Evolutionary conservation across 2,113 vertebrate species (phyloP).

Genomic region (Oceanites oceanicus): DNA sequence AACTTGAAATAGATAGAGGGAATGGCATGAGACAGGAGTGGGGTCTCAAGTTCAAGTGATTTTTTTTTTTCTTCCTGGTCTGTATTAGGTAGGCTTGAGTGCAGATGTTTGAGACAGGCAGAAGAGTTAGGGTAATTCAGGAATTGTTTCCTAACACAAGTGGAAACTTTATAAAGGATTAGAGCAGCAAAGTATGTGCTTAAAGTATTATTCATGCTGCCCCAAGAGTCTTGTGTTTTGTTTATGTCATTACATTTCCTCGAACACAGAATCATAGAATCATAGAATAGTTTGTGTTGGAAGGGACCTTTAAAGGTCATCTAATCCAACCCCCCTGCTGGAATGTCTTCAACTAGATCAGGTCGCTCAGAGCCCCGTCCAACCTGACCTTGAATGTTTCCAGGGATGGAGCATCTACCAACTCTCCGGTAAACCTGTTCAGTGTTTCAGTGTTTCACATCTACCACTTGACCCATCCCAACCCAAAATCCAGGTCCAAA

Average conservation of each 20-base stretch:
- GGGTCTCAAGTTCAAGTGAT: neutral
- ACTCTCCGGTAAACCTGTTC: too few species aligned
- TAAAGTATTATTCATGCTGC: neutral
- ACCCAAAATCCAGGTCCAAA: neutral
- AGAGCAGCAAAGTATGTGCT: neutral
- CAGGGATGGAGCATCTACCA: too few species aligned
- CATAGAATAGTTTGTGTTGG: too few species aligned
- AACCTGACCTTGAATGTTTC: too few species aligned
- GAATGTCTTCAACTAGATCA: too few species aligned
- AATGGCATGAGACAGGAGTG: neutral
- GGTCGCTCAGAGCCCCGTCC: too few species aligned
- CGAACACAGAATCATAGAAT: neutral
- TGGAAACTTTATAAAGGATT: neutral
- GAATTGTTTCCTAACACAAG: neutral
- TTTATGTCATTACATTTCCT: neutral
- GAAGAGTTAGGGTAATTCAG: neutral
- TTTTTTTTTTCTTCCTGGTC: neutral
- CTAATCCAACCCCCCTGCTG: too few species aligned
- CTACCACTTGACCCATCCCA: neutral
- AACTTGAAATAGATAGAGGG: neutral
- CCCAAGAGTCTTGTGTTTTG: neutral
- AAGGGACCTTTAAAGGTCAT: too few species aligned
- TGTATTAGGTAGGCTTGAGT: neutral
- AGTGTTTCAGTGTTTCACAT: neutral
- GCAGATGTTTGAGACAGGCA: neutral